Percentiles rank a stretch among this genome's conserved stretches.
Conservation (phyloP, 2,888 invertebrate genomes). For the Allygus modestus region DNA sequence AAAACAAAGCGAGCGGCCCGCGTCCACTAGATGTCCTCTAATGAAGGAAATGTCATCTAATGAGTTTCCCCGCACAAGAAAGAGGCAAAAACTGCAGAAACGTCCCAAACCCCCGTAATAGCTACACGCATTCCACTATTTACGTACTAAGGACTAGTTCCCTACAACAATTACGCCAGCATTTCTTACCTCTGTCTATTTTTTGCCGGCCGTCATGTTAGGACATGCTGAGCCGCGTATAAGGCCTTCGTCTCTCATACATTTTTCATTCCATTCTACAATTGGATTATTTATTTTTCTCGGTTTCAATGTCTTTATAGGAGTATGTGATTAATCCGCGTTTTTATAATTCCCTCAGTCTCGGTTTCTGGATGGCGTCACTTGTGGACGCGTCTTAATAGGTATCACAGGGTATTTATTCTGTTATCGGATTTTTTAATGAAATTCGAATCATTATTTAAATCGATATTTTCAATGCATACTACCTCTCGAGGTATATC, state of each 20-base stretch:
- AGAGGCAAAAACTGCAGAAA: conserved; percentile 29
- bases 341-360: conserved; percentile 23
- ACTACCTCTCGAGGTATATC: no score
- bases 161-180: conserved; percentile 45
- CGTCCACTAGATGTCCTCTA: conserved; percentile 24
- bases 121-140: conserved; percentile 53
- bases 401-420: no score
- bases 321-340: conserved; percentile 30
- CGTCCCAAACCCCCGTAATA: conserved; percentile 48
- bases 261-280: conserved; percentile 58
- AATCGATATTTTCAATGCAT: no score
- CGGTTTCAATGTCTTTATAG: conserved; percentile 54
- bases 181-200: conserved; percentile 42
- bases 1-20: not conserved
- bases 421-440: no score
- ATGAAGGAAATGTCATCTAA: conserved; percentile 53
- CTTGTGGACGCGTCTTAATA: no score
- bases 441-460: no score
- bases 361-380: not conserved
- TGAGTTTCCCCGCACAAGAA: conserved; percentile 37
- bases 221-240: conserved; percentile 24
- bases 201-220: conserved; percentile 51
- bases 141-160: conserved; percentile 56
- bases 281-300: conserved; percentile 54
- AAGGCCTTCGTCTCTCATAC: conserved; percentile 46